Conservation (phyloP, 2,888 invertebrate species). For the Hydropsyche betteni region DNA sequence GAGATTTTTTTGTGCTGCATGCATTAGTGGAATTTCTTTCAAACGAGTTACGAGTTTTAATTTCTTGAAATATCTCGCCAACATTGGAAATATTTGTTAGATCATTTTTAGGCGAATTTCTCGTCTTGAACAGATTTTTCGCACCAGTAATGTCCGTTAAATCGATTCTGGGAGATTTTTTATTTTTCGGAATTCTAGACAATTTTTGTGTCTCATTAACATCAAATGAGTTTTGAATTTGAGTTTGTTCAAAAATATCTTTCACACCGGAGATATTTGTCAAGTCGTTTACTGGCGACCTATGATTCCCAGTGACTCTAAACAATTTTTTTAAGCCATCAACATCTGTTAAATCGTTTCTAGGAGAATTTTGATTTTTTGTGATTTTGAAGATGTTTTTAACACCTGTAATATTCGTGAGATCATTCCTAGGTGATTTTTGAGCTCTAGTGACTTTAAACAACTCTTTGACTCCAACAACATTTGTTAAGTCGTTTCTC, state of each 20-base stretch:
- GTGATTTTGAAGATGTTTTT: slow-evolving; percentile 56
- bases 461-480: slow-evolving; percentile 58
- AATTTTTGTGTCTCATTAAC: slow-evolving; percentile 59
- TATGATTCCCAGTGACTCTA: slow-evolving; percentile 51
- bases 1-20: too few relatives aligned
- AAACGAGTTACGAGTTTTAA: too few relatives aligned
- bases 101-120: slow-evolving; percentile 13
- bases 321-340: slow-evolving; percentile 53
- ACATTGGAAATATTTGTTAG: not conserved
- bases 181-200: slow-evolving; percentile 54
- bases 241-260: slow-evolving; percentile 53
- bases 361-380: slow-evolving; percentile 48
- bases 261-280: slow-evolving; percentile 59
- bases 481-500: slow-evolving; percentile 58
- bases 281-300: slow-evolving; percentile 56
- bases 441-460: slow-evolving; percentile 53
- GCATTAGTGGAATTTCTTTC: too few relatives aligned
- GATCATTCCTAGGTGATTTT: slow-evolving; percentile 57
- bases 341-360: slow-evolving; percentile 52
- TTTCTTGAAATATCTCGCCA: too few relatives aligned
- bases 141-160: slow-evolving; percentile 53
- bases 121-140: slow-evolving; percentile 51
- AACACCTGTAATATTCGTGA: slow-evolving; percentile 56
- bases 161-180: slow-evolving; percentile 55
- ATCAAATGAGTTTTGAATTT: slow-evolving; percentile 55